Evolutionary conservation across 35 echinoderm and acorn worm genomes (phyloP).

Genomic region (Ophioderma brevispina): DNA sequence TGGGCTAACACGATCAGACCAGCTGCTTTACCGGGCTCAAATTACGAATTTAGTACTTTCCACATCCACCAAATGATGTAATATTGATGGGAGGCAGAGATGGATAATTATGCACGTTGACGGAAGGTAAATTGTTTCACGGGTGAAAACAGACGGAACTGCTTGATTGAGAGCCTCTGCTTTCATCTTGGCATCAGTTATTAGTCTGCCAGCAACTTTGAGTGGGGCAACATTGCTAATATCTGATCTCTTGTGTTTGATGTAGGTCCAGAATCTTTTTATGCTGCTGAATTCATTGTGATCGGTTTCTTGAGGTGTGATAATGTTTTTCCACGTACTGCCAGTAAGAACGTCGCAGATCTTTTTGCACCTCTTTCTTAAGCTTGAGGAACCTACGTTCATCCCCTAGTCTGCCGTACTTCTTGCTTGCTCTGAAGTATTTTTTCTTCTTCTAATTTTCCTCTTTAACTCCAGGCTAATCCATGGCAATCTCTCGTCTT

Average conservation of each 20-base stretch:
- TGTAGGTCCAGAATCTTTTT: constrained; percentile 51
- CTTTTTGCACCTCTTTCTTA: too few species aligned
- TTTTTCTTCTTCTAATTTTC: constrained; percentile 35
- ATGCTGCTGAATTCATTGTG: constrained; percentile 27
- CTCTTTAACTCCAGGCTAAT: constrained; percentile 40
- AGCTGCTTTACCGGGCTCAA: constrained; percentile 52
- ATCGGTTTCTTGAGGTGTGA: not conserved
- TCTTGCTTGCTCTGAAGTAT: constrained; percentile 33
- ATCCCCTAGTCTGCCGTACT: constrained; percentile 1
- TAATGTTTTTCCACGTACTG: constrained; percentile 16
- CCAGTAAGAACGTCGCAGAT: constrained; percentile 47
- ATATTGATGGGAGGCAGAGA: not conserved
- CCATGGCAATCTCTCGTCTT: constrained; percentile 36
- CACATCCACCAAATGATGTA: not conserved
- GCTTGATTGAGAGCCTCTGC: constrained; percentile 9
- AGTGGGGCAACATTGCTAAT: constrained; percentile 13
- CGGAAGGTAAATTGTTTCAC: not conserved
- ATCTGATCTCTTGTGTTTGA: constrained; percentile 46
- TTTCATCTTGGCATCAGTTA: constrained; percentile 19
- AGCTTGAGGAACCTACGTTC: constrained; percentile 34
- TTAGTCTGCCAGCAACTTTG: constrained; percentile 27
- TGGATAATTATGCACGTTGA: not conserved
- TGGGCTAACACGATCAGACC: not conserved
- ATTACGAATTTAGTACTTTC: constrained; percentile 30
- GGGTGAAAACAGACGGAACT: constrained; percentile 48